Percentiles rank a stretch among this genome's conserved stretches.
Evolutionary conservation across 2,888 invertebrate genomes (phyloP).

Genomic region (Boloria selene): DNA sequence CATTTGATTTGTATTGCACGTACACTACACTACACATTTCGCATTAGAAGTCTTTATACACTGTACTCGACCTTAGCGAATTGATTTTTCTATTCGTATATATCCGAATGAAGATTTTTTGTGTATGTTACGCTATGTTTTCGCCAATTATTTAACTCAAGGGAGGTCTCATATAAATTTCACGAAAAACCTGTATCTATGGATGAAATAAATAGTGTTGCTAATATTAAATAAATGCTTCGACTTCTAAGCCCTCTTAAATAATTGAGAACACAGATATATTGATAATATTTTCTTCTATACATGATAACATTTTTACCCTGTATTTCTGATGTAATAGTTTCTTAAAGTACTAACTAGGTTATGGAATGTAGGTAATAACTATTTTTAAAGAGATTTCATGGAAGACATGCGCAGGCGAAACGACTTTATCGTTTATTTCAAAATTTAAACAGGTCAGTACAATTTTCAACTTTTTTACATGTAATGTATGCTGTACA

Average conservation of each 20-base stretch:
- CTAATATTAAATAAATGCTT: no score
- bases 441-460: conserved; percentile 5
- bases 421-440: conserved; percentile 6
- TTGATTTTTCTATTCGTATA: conserved; percentile 5
- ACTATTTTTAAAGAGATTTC: conserved; percentile 30
- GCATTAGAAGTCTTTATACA: not conserved
- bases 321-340: conserved; percentile 5
- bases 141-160: no score
- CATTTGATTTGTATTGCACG: conserved; percentile 25
- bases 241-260: no score
- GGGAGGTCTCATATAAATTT: no score
- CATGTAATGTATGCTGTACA: not conserved
- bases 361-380: conserved; percentile 33
- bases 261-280: no score
- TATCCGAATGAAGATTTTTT: not conserved
- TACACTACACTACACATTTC: conserved; percentile 1
- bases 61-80: not conserved
- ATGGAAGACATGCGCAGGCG: conserved; percentile 27
- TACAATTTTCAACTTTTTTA: conserved; percentile 6
- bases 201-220: no score
- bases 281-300: no score
- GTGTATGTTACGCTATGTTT: not conserved
- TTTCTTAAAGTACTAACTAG: conserved; percentile 26
- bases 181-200: no score
- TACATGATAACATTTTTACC: not conserved